Base-by-base conservation (phyloP, 2,797 vertebrate species). In the Acipenser oxyrinchus region DNA sequence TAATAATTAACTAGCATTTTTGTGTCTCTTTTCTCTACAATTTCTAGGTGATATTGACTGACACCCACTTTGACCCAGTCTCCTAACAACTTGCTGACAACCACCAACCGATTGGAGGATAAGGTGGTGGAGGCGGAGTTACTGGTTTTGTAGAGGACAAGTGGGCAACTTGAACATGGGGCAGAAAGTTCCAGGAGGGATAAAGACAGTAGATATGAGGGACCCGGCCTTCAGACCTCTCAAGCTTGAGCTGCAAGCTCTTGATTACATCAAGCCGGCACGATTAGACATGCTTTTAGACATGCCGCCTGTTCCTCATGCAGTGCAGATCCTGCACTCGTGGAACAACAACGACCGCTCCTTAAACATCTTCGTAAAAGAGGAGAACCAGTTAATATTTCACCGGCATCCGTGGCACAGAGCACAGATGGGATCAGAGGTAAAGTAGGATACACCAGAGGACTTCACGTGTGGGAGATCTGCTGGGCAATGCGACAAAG, bases 281-380 rank as follows among this genome's bases (percentile, higher is more conserved):
- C 92, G 97, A 7, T 88, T 99, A 74, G 96, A 99, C 72, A 83
- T 99, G 79, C 87, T 99, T 18, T 86, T 99, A 78, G 97, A 99
- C 83, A 98, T 98, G 95, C 96, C 97, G 0, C 84, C 92, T 0
- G 93, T 87, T 60, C 68, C 85, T 1, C 73, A 79, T 0, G 93
- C 94, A 0, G 69, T 94, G 49, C 96, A 99, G 86, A 72, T 96
- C 63, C 80, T 93, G 73, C 91, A 99, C 72, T 97, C 96, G 0
- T 99, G 97, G 97, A 99, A 99, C 88, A 93, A 95, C 0, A 90
- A 98, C 0, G 97, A 99, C 69, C 94, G 97, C 59, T 99, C 97
- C 0, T 90, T 98, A 65, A 99, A 99, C 9, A 95, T 99, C 8
- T 99, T 99, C 0, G 97, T 99, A 66, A 99, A 99, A 68, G 97